Conservation (phyloP, 2,797 vertebrate species). For the Adrianichthys oophorus region DNA sequence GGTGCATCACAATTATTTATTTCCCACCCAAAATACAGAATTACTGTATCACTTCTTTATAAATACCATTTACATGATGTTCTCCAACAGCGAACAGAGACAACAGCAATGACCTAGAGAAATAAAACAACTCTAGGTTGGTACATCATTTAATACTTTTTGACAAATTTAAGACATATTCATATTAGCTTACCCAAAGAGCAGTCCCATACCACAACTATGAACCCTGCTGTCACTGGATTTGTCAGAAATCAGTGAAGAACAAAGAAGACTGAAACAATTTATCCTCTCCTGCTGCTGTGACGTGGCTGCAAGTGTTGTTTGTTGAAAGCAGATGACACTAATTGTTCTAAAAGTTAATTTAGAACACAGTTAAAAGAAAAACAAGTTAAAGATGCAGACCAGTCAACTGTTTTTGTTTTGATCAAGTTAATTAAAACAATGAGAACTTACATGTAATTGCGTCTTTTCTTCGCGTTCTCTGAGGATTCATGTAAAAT, state of each 20-base stretch:
- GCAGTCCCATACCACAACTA: slow-evolving; percentile 16
- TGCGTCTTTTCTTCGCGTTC: too few relatives aligned
- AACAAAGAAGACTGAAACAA: fast-evolving
- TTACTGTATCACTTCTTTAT: neutral
- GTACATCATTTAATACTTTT: neutral
- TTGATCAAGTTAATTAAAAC: too few relatives aligned
- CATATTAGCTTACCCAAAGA: neutral
- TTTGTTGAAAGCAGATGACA: neutral
- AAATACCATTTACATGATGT: slow-evolving; percentile 14
- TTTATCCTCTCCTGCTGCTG: neutral
- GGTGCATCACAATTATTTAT: neutral
- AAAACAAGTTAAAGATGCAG: neutral
- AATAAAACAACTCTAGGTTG: neutral
- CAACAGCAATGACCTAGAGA: slow-evolving; percentile 29
- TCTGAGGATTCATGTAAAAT: too few relatives aligned
- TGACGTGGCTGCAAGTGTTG: slow-evolving; percentile 3
- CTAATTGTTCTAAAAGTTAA: neutral
- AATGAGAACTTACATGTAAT: too few relatives aligned
- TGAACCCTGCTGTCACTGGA: slow-evolving; percentile 2
- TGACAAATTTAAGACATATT: neutral
- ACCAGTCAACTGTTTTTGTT: too few relatives aligned
- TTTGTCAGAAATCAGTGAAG: neutral
- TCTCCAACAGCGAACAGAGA: slow-evolving; percentile 5
- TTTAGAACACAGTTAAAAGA: neutral
- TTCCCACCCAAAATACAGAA: neutral